Base-by-base conservation (phyloP, 2,113 vertebrate genomes). In the Leucopternis melanops region DNA sequence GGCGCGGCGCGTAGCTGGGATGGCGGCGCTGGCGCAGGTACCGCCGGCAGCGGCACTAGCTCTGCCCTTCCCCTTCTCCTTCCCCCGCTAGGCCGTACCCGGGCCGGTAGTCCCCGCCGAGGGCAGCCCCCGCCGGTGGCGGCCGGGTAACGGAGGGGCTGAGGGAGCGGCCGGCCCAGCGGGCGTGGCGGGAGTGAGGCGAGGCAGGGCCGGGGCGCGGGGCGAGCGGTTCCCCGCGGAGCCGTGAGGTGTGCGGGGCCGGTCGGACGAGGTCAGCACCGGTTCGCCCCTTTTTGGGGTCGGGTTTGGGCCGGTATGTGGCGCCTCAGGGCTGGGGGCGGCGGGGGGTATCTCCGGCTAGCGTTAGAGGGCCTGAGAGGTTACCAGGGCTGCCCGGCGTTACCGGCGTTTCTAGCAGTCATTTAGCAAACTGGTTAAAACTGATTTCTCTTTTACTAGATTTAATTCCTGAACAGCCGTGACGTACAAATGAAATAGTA, bases 1-100 rank as follows among this genome's bases (percentile, higher is more conserved):
- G 21, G 47, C 2, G 11, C 3, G 47, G 21, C 11, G 47, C 22
- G 47, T 23, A 23, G 21, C 47, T 2, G 11, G 47, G 45, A 47
- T 10, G 49, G 54, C 4, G 38, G 52, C 9, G 6, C 2, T 57
- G 0, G 23, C 21, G 25, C 21, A 81, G 67, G 92, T 45, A 70
- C 1, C 12, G 0, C 0, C 1, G 25, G 50, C 14, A 52, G 50
- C 50, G 63, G 25, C 1, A 0, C 3, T 1, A 2, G 40, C 9
- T 3, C 25, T 9, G 6, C 14, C 13, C 20, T 21, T 38, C 10
- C 45, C 20, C 21, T 49, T 22, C 47, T 22, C 21, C 6, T 42
- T 47, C 6, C 22, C 12, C 13, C 5, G 7, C 22, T 1, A 5
- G 40, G 23, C 26, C 4, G 17, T 1, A 22, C 26, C 13, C 3